These are phyloP conservation scores for Palythoa caribaeorum DNA, from an alignment of 92 coral and sea anemone species.

Conservation along the genomic window DNA sequence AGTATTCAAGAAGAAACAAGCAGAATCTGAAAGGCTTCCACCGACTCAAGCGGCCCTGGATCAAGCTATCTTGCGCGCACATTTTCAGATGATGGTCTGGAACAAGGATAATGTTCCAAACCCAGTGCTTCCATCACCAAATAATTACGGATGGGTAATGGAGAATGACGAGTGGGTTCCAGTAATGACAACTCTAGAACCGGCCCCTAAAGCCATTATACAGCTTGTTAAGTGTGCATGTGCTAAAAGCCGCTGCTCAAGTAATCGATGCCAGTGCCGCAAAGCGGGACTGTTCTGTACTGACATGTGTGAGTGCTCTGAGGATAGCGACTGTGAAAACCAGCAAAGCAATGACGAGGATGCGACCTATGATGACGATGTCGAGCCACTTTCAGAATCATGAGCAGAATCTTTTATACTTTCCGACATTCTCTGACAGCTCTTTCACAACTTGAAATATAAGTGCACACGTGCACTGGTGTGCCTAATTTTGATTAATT, in stretches of 20 bases:
- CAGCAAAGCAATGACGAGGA: neutral
- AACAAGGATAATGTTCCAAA: conserved; percentile 47
- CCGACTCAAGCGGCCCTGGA: conserved; percentile 50
- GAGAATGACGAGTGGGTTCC: conserved; percentile 55
- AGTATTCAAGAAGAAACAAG: conserved; percentile 49
- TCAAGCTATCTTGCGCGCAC: conserved; percentile 40
- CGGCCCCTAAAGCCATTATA: conserved; percentile 44
- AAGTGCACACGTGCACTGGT: no score
- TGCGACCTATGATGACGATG: neutral
- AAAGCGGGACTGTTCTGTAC: conserved; percentile 42
- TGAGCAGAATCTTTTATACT: no score
- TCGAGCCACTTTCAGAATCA: neutral
- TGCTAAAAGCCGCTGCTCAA: conserved; percentile 7
- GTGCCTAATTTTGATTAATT: no score
- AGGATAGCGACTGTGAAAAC: neutral
- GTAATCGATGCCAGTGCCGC: conserved; percentile 44
- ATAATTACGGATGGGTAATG: conserved; percentile 39
- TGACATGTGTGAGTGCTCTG: conserved; percentile 6
- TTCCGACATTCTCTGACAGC: no score
- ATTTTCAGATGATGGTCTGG: conserved; percentile 40
- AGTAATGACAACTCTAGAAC: conserved; percentile 55
- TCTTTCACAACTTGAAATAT: no score
- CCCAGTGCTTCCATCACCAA: conserved; percentile 37
- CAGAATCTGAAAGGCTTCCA: conserved; percentile 47
- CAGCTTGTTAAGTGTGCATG: conserved; percentile 49